Percentiles rank a stretch among this genome's conserved stretches.
phyloP scores from a whole-genome alignment of 1,140 invertebrate genomes.

The Helicorthomorpha holstii region DNA sequence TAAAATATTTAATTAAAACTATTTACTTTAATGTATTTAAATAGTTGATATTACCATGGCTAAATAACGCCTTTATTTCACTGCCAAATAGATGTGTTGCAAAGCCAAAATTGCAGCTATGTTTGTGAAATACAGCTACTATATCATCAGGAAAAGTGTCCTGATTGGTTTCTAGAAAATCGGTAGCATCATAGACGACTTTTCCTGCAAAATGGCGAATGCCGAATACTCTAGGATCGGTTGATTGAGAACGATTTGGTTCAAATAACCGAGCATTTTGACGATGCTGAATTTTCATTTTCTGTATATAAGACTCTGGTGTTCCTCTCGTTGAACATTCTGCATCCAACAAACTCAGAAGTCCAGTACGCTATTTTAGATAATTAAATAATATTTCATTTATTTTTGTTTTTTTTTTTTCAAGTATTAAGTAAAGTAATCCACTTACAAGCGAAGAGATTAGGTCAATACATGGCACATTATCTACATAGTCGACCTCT shows the following conservation, averaged over 20 bases:
- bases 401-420: constrained; percentile 1
- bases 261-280: constrained; percentile 55
- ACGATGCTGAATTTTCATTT: constrained; percentile 68
- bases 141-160: constrained; percentile 82
- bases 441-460: constrained; percentile 71
- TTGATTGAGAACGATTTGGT: constrained; percentile 44
- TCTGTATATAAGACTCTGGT: constrained; percentile 71
- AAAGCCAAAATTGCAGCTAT: constrained; percentile 85
- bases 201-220: constrained; percentile 82
- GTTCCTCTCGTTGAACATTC: constrained; percentile 73
- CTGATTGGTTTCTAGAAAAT: constrained; percentile 80
- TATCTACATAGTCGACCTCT: constrained; percentile 85
- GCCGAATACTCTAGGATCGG: constrained; percentile 49
- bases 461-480: constrained; percentile 87
- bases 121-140: constrained; percentile 80
- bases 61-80: constrained; percentile 71
- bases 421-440: no score
- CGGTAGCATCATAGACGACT: constrained; percentile 72
- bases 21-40: background rate
- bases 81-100: constrained; percentile 83
- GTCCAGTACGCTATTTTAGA: constrained; percentile 49
- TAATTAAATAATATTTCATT: background rate
- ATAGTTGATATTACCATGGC: constrained; percentile 25
- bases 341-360: constrained; percentile 81
- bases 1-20: constrained; percentile 1